Evolutionary conservation across 2,113 vertebrate genomes (phyloP).

Genomic region (Asarcornis scutulata): DNA sequence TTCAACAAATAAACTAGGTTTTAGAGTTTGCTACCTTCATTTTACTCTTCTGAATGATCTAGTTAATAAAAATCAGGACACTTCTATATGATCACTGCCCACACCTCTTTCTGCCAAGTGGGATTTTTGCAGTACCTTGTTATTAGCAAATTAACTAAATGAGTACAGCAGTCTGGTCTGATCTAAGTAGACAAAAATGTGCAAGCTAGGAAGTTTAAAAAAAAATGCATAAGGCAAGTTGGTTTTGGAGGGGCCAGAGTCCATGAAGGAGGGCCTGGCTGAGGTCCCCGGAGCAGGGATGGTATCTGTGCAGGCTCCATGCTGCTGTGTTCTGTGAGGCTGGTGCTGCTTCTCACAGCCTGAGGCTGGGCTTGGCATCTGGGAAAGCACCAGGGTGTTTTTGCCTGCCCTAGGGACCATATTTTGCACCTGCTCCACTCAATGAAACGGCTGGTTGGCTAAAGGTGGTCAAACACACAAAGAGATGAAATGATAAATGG

Average conservation of each 20-base stretch:
- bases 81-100: neutral
- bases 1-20: neutral
- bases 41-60: neutral
- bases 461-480: neutral
- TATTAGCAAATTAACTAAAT: neutral
- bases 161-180: neutral
- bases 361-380: neutral
- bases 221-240: neutral
- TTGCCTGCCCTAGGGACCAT: neutral
- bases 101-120: neutral
- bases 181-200: neutral
- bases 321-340: neutral
- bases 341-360: neutral
- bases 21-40: neutral
- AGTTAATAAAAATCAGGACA: neutral
- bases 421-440: neutral
- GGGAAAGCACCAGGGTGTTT: rapidly evolving
- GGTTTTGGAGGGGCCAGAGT: neutral
- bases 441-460: neutral
- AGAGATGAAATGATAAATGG: rapidly evolving
- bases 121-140: neutral
- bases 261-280: too few relatives aligned
- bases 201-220: neutral
- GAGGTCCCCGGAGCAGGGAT: neutral
- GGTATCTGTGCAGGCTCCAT: neutral